These are phyloP conservation scores for Megathymus violae DNA, from an alignment of 1,140 invertebrate species.

Conservation along the genomic window DNA sequence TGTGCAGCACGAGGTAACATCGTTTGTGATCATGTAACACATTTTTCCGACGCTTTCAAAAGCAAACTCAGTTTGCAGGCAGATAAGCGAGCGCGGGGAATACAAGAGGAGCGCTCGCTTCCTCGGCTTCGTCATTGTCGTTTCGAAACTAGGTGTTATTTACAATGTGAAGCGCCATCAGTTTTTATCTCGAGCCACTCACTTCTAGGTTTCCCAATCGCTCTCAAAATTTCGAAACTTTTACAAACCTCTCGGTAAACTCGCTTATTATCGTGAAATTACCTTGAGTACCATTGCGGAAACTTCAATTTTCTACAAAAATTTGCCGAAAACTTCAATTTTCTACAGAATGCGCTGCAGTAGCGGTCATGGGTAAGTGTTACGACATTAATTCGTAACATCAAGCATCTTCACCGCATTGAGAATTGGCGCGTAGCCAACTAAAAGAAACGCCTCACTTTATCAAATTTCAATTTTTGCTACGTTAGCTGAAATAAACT, in stretches of 20 bases:
- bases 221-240: neutral
- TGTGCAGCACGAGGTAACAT: conserved; percentile 43
- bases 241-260: no score
- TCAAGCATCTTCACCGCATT: conserved; percentile 31
- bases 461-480: conserved; percentile 14
- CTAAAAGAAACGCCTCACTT: conserved; percentile 19
- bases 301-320: conserved; percentile 12
- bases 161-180: conserved; percentile 4
- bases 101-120: conserved; percentile 37
- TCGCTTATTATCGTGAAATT: no score
- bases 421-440: conserved; percentile 21
- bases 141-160: conserved; percentile 51
- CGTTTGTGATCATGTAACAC: conserved; percentile 53
- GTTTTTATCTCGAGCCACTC: conserved; percentile 10
- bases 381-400: conserved; percentile 33
- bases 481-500: neutral
- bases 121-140: conserved; percentile 40
- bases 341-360: conserved; percentile 22
- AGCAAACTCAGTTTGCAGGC: conserved; percentile 54
- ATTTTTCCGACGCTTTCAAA: conserved; percentile 54
- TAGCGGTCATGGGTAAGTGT: conserved; percentile 31
- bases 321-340: conserved; percentile 28
- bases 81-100: conserved; percentile 55
- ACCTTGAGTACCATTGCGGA: conserved; percentile 19
- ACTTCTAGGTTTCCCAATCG: conserved; percentile 17